A percentile compares a stretch with the other conserved stretches of the same genome.
phyloP scores from a whole-genome alignment of 2,113 vertebrate species.

The Pseudopipra pipra region DNA sequence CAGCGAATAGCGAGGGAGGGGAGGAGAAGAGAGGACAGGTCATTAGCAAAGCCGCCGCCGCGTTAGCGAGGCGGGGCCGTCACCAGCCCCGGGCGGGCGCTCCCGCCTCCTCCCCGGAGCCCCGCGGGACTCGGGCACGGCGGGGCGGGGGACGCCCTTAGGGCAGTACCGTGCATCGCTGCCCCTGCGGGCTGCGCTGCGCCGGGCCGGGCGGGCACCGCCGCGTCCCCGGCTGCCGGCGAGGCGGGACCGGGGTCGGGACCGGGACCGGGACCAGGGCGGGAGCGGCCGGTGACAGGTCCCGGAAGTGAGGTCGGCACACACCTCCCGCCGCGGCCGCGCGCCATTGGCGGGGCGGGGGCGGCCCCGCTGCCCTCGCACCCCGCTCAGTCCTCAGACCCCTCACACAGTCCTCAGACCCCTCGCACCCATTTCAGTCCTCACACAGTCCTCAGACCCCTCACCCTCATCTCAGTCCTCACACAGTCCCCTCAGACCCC shows the following conservation, averaged over 20 bases:
- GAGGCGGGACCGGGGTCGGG: not conserved
- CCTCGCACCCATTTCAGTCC: not conserved
- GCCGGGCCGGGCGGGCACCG: not conserved
- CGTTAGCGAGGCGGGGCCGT: not conserved
- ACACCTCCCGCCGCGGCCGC: constrained; percentile 18
- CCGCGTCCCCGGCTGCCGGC: not conserved
- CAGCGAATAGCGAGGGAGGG: not conserved
- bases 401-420: not conserved
- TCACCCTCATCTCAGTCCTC: not conserved
- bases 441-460: not conserved
- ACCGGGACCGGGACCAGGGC: not conserved
- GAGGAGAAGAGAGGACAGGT: not conserved
- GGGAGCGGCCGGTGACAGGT: constrained; percentile 10
- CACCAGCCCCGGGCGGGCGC: not conserved
- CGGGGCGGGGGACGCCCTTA: not conserved
- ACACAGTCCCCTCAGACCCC: too few relatives aligned
- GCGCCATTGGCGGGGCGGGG: not conserved
- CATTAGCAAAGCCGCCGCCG: not conserved
- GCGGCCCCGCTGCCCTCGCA: not conserved
- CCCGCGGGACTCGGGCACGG: not conserved
- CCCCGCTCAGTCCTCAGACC: not conserved
- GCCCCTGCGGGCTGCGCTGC: not conserved
- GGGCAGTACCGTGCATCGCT: not conserved
- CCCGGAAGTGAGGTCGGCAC: constrained; percentile 44
- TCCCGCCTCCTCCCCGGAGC: not conserved